Evolutionary conservation across 2,797 vertebrate species (phyloP).

Genomic region (Rhadinocentrus ornatus): DNA sequence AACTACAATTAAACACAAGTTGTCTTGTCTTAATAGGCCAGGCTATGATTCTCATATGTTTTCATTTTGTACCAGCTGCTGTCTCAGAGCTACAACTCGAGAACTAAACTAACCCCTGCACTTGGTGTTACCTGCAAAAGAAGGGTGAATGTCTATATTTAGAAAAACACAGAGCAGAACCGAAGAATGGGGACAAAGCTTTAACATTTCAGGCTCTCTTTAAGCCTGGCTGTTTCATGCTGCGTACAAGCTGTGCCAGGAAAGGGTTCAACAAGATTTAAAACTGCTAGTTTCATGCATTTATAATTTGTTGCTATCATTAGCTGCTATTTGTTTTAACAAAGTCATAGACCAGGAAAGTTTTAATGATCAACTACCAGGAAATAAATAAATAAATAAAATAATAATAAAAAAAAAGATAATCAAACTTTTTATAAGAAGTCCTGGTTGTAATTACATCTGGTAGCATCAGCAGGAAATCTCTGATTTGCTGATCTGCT

Average conservation of each 20-base stretch:
- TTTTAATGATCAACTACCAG: not conserved
- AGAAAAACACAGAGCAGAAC: slow-evolving; percentile 1
- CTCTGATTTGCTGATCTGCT: not conserved
- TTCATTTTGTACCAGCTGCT: not conserved
- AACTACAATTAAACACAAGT: slow-evolving; percentile 12
- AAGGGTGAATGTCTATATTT: slow-evolving; percentile 23
- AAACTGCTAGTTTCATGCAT: slow-evolving; percentile 23
- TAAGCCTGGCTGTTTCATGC: slow-evolving; percentile 18
- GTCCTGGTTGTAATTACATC: not conserved
- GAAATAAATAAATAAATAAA: too few species aligned
- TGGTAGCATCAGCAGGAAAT: not conserved
- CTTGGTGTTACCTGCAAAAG: slow-evolving; percentile 7
- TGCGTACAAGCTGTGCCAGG: not conserved
- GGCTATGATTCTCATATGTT: not conserved
- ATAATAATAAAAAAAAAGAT: not conserved
- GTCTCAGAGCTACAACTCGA: slow-evolving; percentile 13
- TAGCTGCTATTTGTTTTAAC: not conserved
- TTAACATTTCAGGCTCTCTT: slow-evolving; percentile 8
- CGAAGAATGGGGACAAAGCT: slow-evolving; percentile 3
- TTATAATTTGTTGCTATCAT: not conserved
- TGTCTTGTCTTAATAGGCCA: slow-evolving; percentile 10
- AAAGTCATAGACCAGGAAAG: not conserved
- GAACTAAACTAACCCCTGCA: not conserved
- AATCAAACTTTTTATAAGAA: not conserved
- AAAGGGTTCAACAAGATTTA: slow-evolving; percentile 11